A percentile compares a stretch with the other conserved stretches of the same genome.
Conservation (phyloP, 2,113 vertebrate genomes). For the Hyperopisus bebe region DNA sequence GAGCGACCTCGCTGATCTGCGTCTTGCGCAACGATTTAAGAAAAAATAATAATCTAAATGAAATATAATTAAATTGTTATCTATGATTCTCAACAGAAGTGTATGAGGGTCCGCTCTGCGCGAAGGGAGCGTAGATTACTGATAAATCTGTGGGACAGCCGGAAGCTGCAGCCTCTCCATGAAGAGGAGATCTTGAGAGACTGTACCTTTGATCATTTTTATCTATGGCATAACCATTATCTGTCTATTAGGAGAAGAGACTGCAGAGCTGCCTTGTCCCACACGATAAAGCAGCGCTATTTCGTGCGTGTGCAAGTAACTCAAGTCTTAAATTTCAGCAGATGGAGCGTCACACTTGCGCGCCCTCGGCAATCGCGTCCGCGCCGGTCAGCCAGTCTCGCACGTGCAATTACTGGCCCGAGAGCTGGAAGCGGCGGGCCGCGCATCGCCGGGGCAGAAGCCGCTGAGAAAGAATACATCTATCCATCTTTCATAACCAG, state of each 20-base stretch:
- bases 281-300: background rate
- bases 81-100: background rate
- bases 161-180: background rate
- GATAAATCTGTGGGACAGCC: background rate
- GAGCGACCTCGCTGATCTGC: background rate
- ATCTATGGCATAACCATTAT: constrained; percentile 11
- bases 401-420: background rate
- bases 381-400: background rate
- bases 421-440: background rate
- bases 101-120: background rate
- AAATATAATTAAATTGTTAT: constrained; percentile 9
- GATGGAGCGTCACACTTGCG: background rate
- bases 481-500: background rate
- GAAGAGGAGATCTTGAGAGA: background rate
- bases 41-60: background rate
- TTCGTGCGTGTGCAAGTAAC: background rate
- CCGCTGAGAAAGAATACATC: background rate
- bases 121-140: background rate
- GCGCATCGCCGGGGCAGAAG: background rate
- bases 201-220: background rate
- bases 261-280: background rate
- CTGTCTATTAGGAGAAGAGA: background rate
- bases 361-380: background rate
- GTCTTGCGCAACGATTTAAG: background rate
- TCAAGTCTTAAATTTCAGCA: background rate